Percentiles rank a stretch among this genome's conserved stretches.
Evolutionary conservation across 2,797 vertebrate species (phyloP).

Genomic region (Salarias fasciatus): DNA sequence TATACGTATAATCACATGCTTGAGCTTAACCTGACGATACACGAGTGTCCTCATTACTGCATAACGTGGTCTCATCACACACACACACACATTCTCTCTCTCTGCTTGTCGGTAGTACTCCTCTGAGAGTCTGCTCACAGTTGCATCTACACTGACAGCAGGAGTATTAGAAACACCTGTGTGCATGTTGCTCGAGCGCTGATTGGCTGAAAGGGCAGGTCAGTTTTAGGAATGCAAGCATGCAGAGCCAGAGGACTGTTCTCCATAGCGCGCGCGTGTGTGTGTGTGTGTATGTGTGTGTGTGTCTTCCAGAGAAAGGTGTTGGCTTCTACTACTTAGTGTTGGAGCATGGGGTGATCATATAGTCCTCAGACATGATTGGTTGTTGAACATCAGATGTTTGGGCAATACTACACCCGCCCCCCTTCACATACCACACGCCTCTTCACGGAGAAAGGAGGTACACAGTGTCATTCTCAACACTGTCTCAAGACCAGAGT

Average conservation of each 20-base stretch:
- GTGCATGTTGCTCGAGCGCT: too few relatives aligned
- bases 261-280: conserved; percentile 9
- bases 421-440: conserved; percentile 17
- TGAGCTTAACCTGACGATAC: too few relatives aligned
- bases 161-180: too few relatives aligned
- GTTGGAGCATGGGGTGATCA: conserved; percentile 52
- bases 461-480: background rate
- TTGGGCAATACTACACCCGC: conserved; percentile 35
- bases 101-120: too few relatives aligned
- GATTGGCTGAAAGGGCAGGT: too few relatives aligned
- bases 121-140: too few relatives aligned
- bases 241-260: background rate
- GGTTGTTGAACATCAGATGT: conserved; percentile 56
- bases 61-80: too few relatives aligned
- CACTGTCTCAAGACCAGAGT: conserved; percentile 20
- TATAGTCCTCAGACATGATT: conserved; percentile 60
- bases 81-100: too few relatives aligned
- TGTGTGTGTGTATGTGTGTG: too few relatives aligned
- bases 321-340: conserved; percentile 19
- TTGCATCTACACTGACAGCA: too few relatives aligned
- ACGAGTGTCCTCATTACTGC: too few relatives aligned
- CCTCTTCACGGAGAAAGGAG: conserved; percentile 10
- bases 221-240: too few relatives aligned
- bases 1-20: background rate
- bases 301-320: background rate